Base-by-base conservation (phyloP, 2,113 vertebrate genomes). In the Nerophis lumbriciformis region DNA sequence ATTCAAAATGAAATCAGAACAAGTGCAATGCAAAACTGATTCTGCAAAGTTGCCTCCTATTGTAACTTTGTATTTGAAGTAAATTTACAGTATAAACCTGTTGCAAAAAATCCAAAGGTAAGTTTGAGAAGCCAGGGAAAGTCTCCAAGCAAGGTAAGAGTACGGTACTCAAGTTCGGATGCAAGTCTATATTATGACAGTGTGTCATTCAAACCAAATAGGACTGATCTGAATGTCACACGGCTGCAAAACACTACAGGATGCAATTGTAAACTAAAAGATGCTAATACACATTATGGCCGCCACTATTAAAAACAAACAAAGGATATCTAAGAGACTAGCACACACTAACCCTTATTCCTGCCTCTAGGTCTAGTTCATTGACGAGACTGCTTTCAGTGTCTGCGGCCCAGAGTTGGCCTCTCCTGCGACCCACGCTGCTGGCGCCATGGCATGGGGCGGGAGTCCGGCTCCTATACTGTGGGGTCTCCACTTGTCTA, bases 301-400 rank as follows among this genome's bases (percentile, higher is more conserved):
- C 42, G 62, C 42, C 35, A n/a, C 14, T 38, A 38, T 16, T 8
- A 21, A 51, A 16, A 47, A 28, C 16, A 15, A 12, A 53, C 12
- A 48, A 19, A 63, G 14, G 13, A 57, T 15, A 59, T 63, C 74
- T 65, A 68, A 10, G 28, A 10, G 59, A 42, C 66, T 48, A 53
- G 59, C 56, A 74, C 45, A 77, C 92, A 96, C 95, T 92, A 79
- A 97, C 94, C 94, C 94, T 93, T 90, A 72, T 78, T 88, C 83
- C 76, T 48, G 73, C 90, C 87, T 94, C 89, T 89, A 91, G 59
- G 76, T 90, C 90, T 90, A 92, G 68, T 75, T 90, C 90, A 81
- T 76, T 79, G 58, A 83, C 76, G 68, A 57, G 64, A 58, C 72
- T 48, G 13, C 86, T 85, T 62, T 80, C 67, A 66, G 86, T 65